Evolutionary conservation across 2,797 vertebrate species (phyloP).

Genomic region (Sebastes vulpes): DNA sequence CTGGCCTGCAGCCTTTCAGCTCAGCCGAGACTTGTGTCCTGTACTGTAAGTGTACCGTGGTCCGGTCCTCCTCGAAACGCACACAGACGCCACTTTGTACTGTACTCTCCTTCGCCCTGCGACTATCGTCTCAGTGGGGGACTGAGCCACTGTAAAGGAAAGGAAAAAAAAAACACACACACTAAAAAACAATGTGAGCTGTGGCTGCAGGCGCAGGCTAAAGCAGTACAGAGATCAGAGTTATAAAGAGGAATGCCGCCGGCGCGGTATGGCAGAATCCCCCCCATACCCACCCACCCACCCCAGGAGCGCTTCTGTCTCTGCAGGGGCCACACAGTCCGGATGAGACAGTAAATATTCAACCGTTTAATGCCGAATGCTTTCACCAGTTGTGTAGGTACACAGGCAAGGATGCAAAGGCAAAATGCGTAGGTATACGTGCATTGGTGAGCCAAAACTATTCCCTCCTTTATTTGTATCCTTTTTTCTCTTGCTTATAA

Average conservation of each 20-base stretch:
- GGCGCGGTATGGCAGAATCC: conserved; percentile 80
- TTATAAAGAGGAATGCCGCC: conserved; percentile 94
- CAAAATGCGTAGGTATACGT: conserved; percentile 98
- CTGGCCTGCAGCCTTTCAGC: conserved; percentile 80
- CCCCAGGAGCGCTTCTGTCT: conserved; percentile 92
- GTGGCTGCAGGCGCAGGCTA: conserved; percentile 90
- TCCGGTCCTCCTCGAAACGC: conserved; percentile 59
- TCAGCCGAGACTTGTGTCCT: conserved; percentile 72
- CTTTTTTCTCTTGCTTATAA: conserved; percentile 88
- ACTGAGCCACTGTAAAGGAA: conserved; percentile 69
- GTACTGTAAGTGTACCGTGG: conserved; percentile 81
- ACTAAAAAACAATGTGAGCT: conserved; percentile 64
- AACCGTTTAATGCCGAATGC: conserved; percentile 97
- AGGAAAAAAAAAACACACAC: neutral
- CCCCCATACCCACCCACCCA: conserved; percentile 62
- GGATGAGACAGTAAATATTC: conserved; percentile 99
- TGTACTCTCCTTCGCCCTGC: conserved; percentile 46
- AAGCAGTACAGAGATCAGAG: conserved; percentile 92
- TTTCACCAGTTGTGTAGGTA: conserved; percentile 99
- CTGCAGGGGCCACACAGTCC: conserved; percentile 95
- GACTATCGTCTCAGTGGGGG: conserved; percentile 41
- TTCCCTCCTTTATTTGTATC: conserved; percentile 95
- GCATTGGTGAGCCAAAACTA: conserved; percentile 99
- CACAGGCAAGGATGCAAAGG: conserved; percentile 81
- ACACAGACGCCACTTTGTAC: conserved; percentile 54